Conservation (phyloP, 2,797 vertebrate species). For the Uromys caudimaculatus region DNA sequence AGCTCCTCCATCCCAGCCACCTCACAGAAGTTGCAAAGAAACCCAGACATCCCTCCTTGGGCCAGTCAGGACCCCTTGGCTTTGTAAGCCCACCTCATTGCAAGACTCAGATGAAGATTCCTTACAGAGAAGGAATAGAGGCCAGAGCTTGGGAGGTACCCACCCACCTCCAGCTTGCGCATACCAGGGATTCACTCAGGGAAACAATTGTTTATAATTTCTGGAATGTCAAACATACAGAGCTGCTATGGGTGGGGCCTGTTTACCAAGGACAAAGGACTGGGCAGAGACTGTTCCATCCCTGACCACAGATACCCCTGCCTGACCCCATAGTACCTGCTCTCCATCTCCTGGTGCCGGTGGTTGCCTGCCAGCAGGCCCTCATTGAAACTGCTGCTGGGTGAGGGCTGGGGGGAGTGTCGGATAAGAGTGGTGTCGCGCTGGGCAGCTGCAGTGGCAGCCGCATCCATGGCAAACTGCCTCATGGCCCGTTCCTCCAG, state of each 20-base stretch:
- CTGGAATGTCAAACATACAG: not conserved
- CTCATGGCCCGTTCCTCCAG: slow-evolving; percentile 98
- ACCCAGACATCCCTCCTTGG: not conserved
- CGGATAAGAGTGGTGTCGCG: slow-evolving; percentile 98
- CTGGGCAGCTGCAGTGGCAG: slow-evolving; percentile 96
- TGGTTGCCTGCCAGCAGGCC: slow-evolving; percentile 92
- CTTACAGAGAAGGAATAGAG: not conserved
- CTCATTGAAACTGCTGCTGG: slow-evolving; percentile 96
- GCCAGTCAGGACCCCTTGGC: not conserved
- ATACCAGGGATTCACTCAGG: not conserved
- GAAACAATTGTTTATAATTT: not conserved
- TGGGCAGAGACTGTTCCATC: not conserved
- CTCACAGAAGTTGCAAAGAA: not conserved
- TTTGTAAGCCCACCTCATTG: not conserved
- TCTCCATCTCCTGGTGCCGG: slow-evolving; percentile 97
- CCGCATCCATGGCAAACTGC: slow-evolving; percentile 98
- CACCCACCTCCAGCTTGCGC: not conserved
- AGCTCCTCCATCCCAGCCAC: not conserved
- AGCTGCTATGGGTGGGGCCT: not conserved
- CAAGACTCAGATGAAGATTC: not conserved
- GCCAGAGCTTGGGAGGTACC: not conserved
- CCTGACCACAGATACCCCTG: not conserved
- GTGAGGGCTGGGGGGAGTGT: slow-evolving; percentile 95
- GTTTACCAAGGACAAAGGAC: not conserved
- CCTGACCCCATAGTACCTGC: slow-evolving; percentile 88